Conservation (phyloP, 1,140 invertebrate genomes). For the Aradophagus sp. region DNA sequence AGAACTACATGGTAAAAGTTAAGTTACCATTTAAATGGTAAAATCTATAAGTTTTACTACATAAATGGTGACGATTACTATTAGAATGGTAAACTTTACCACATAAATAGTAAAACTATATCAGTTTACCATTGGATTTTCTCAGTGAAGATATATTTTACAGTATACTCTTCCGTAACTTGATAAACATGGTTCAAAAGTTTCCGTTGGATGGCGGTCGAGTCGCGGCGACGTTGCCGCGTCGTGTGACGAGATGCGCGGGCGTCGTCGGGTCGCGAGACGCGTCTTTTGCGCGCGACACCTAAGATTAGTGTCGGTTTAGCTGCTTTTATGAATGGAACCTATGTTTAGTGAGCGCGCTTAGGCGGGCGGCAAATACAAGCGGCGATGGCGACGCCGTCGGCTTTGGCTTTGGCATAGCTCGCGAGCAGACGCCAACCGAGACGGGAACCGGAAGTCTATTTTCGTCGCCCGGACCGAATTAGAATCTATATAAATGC, state of each 20-base stretch:
- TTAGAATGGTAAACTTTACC: too few species aligned
- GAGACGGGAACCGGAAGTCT: slow-evolving; percentile 75
- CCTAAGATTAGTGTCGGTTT: slow-evolving; percentile 59
- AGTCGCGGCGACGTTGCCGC: not conserved
- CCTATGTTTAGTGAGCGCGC: slow-evolving; percentile 63
- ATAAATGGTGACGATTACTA: too few species aligned
- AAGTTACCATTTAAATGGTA: too few species aligned
- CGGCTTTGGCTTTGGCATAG: slow-evolving; percentile 63
- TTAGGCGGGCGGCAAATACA: slow-evolving; percentile 30
- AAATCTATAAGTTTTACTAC: too few species aligned
- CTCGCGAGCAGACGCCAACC: slow-evolving; percentile 63
- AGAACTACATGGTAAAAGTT: too few species aligned
- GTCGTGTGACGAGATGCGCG: not conserved
- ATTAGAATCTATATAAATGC: slow-evolving; percentile 74
- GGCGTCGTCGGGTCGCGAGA: not conserved
- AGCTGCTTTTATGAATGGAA: slow-evolving; percentile 62
- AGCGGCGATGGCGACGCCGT: slow-evolving; percentile 15
- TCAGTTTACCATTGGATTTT: too few species aligned
- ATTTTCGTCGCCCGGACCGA: slow-evolving; percentile 71
- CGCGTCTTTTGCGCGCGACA: slow-evolving; percentile 22
- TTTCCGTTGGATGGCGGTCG: not conserved
- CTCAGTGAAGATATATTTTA: too few species aligned
- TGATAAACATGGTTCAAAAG: too few species aligned
- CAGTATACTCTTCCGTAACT: too few species aligned
- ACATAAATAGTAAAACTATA: too few species aligned